phyloP scores from a whole-genome alignment of 2,113 vertebrate genomes.

The Zapornia atra region DNA sequence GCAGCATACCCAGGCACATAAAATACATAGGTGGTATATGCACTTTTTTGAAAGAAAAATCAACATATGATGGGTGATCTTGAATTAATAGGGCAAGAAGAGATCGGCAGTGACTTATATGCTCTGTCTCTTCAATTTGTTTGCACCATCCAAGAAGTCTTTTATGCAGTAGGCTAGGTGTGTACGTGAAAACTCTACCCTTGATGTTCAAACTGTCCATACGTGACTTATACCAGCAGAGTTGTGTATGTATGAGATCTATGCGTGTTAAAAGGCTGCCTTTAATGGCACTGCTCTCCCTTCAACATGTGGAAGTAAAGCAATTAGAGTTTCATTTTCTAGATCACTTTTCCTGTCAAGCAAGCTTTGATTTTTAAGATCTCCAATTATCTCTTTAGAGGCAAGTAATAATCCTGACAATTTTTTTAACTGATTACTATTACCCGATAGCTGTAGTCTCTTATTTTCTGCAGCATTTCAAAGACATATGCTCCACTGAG shows the following conservation, averaged over 20 bases:
- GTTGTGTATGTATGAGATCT: rapidly evolving
- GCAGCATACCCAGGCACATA: background rate
- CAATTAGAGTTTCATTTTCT: background rate
- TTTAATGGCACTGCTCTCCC: background rate
- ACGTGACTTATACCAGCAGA: background rate
- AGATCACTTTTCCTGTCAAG: background rate
- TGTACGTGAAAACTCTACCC: background rate
- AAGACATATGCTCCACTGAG: background rate
- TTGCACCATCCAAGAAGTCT: background rate
- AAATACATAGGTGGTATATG: background rate
- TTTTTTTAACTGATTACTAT: background rate
- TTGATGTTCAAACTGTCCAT: background rate
- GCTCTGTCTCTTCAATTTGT: background rate
- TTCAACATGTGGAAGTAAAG: background rate
- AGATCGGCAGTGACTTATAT: background rate
- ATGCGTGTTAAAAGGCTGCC: background rate
- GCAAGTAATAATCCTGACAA: background rate
- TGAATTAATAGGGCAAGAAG: background rate
- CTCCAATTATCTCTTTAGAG: background rate
- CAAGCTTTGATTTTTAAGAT: background rate
- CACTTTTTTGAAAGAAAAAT: background rate
- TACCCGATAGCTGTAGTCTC: background rate
- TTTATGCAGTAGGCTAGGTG: background rate
- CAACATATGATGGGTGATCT: background rate
- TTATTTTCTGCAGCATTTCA: background rate